These are phyloP conservation scores for Agrochola lota DNA, from an alignment of 2,888 invertebrate genomes.

Conservation along the genomic window DNA sequence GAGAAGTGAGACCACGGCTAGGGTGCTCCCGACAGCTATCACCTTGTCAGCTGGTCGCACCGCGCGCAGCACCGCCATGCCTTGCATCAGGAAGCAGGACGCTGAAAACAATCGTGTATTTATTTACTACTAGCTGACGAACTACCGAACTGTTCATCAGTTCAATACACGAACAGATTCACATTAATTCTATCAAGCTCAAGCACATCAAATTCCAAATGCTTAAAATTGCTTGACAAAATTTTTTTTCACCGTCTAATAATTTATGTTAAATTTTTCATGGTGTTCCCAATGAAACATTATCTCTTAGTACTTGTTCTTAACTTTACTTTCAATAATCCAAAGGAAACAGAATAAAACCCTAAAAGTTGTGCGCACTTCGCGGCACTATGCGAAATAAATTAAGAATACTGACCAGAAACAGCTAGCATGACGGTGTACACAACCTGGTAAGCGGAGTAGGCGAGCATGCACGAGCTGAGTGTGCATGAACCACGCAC, in stretches of 20 bases:
- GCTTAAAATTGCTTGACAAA: background rate
- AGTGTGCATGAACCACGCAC: slow-evolving; percentile 84
- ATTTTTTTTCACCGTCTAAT: background rate
- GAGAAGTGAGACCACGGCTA: slow-evolving; percentile 75
- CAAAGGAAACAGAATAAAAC: too few species aligned
- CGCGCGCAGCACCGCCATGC: slow-evolving; percentile 82
- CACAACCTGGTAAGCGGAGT: slow-evolving; percentile 79
- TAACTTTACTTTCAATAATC: too few species aligned
- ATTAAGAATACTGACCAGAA: slow-evolving; percentile 72
- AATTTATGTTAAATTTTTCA: background rate
- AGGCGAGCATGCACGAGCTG: slow-evolving; percentile 72
- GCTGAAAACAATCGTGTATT: slow-evolving; percentile 69
- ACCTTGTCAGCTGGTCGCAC: slow-evolving; percentile 79
- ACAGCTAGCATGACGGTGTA: slow-evolving; percentile 81
- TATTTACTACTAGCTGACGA: too few species aligned
- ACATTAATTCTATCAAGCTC: background rate
- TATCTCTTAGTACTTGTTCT: too few species aligned
- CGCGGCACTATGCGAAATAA: too few species aligned
- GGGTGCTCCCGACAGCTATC: slow-evolving; percentile 76
- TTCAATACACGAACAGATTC: background rate
- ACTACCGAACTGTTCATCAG: background rate
- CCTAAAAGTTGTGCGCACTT: too few species aligned
- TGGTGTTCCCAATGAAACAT: too few species aligned
- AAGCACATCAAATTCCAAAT: background rate
- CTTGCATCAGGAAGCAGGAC: slow-evolving; percentile 83